Evolutionary conservation across 2,113 vertebrate genomes (phyloP).

Genomic region (Heterotis niloticus): DNA sequence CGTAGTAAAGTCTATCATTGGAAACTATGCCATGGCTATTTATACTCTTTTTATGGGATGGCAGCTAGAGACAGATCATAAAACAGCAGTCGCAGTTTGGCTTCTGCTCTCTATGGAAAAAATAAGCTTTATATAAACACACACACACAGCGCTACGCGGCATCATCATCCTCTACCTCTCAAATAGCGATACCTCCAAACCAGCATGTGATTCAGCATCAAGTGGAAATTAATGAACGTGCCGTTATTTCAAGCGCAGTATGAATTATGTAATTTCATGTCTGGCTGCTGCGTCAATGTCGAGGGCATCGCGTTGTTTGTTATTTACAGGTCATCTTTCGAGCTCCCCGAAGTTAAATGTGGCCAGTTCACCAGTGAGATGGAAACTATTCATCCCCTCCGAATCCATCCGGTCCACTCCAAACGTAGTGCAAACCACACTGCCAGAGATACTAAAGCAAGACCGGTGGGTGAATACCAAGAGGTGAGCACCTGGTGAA

Average conservation of each 20-base stretch:
- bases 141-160: conserved; percentile 22
- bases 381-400: no score
- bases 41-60: conserved; percentile 41
- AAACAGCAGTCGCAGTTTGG: conserved; percentile 31
- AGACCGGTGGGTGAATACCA: no score
- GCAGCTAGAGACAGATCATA: conserved; percentile 43
- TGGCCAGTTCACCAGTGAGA: neutral
- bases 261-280: no score
- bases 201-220: conserved; percentile 59
- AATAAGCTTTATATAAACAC: conserved; percentile 8
- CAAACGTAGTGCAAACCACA: neutral
- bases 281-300: neutral
- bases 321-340: neutral
- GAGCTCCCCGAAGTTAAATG: neutral
- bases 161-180: conserved; percentile 24
- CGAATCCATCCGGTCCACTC: no score
- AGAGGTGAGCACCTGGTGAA: no score
- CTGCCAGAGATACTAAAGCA: neutral
- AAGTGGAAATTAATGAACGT: conserved; percentile 29
- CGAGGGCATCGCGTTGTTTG: neutral
- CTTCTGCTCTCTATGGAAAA: conserved; percentile 12
- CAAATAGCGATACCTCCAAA: conserved; percentile 48
- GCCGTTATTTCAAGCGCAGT: neutral
- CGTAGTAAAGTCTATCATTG: conserved; percentile 26
- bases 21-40: conserved; percentile 29